These are phyloP conservation scores for Myrmecobius fasciatus DNA, from an alignment of 2,113 vertebrate genomes.

Conservation along the genomic window DNA sequence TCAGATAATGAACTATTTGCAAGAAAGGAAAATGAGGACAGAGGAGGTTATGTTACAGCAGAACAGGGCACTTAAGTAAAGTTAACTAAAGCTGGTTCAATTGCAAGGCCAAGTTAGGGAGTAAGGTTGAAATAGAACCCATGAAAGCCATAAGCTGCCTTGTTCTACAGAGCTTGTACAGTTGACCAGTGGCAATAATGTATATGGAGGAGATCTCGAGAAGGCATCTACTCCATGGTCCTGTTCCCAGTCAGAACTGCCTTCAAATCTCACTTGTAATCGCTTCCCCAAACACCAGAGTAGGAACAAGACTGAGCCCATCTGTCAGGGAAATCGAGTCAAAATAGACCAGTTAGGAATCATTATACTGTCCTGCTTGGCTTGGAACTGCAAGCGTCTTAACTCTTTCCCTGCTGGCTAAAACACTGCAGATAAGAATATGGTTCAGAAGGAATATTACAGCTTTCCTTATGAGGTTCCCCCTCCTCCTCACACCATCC, in stretches of 20 bases:
- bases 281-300: neutral
- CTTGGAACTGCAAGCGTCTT: neutral
- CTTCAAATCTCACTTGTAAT: neutral
- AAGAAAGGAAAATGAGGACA: neutral
- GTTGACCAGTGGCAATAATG: neutral
- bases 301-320: neutral
- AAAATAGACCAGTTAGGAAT: neutral
- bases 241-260: neutral
- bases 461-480: neutral
- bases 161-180: neutral
- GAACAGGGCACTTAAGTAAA: neutral
- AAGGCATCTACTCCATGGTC: neutral
- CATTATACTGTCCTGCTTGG: neutral
- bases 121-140: neutral
- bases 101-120: neutral
- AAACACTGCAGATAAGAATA: neutral
- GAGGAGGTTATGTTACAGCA: neutral
- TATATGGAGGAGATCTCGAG: neutral
- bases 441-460: neutral
- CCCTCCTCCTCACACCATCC: neutral
- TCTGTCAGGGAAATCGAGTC: slow-evolving; percentile 4
- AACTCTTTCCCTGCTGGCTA: neutral
- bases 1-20: neutral
- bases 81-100: too few relatives aligned
- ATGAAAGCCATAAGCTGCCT: neutral